These are phyloP conservation scores for Eleutherodactylus coqui DNA, from an alignment of 2,797 vertebrate species.

Conservation along the genomic window DNA sequence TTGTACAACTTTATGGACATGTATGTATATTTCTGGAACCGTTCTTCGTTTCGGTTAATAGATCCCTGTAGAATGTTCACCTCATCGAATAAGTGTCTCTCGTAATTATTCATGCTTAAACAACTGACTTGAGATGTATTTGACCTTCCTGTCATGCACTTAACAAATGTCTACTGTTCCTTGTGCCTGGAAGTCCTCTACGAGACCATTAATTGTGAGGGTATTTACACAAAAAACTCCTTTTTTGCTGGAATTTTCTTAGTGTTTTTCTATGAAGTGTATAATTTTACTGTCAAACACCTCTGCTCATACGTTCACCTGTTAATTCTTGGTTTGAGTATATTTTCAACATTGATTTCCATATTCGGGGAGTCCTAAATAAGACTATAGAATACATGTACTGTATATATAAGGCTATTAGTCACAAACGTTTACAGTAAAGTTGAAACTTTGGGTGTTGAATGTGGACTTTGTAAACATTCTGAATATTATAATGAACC, in stretches of 20 bases:
- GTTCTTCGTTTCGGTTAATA: slow-evolving; percentile 31
- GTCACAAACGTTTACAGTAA: no score
- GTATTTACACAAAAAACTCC: slow-evolving; percentile 9
- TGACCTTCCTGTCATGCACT: slow-evolving; percentile 50
- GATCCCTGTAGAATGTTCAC: slow-evolving; percentile 40
- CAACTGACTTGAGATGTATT: slow-evolving; percentile 39
- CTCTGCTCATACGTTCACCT: neutral
- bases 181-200: slow-evolving; percentile 33
- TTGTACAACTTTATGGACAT: slow-evolving; percentile 36
- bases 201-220: slow-evolving; percentile 8
- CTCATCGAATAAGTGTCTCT: slow-evolving; percentile 42
- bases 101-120: slow-evolving; percentile 53
- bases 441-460: neutral
- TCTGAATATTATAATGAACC: no score
- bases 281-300: neutral
- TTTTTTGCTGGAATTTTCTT: neutral
- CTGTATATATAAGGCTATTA: neutral
- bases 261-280: slow-evolving; percentile 4
- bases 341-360: neutral
- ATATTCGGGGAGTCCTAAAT: neutral
- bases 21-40: slow-evolving; percentile 25
- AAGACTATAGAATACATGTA: no score
- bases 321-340: neutral
- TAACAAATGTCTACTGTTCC: slow-evolving; percentile 42
- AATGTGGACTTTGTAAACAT: no score